Percentiles rank a stretch among this genome's conserved stretches.
Conservation (phyloP, 2,888 invertebrate genomes). For the Conistra vaccinii region DNA sequence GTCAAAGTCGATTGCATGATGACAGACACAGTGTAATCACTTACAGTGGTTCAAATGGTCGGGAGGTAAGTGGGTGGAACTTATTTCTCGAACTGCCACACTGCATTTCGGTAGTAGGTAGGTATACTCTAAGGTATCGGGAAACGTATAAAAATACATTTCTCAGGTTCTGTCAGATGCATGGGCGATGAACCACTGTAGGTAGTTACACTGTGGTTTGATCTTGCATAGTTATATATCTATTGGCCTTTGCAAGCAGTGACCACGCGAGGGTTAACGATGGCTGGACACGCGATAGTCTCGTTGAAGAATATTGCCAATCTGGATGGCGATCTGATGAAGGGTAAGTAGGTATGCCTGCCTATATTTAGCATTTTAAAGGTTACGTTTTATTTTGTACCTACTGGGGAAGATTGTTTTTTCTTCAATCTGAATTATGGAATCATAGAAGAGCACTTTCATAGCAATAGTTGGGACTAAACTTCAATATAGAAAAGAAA, state of each 20-base stretch:
- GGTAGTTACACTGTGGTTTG: constrained; percentile 6
- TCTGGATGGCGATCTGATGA: constrained; percentile 30
- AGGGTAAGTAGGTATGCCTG: constrained; percentile 35
- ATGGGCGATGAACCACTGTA: neutral
- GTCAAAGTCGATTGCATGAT: constrained; percentile 55
- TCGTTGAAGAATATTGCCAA: constrained; percentile 63
- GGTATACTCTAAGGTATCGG: neutral
- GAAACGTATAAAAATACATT: neutral
- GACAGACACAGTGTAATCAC: constrained; percentile 16
- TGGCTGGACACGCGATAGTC: constrained; percentile 61
- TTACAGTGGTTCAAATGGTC: neutral
- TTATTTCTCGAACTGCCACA: neutral
- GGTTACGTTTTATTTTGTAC: constrained; percentile 5
- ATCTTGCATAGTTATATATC: constrained; percentile 45
- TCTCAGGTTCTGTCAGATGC: neutral
- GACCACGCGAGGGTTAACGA: constrained; percentile 64
- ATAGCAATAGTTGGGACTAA: neutral
- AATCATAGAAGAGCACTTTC: neutral
- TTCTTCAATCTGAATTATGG: no score
- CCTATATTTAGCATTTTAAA: constrained; percentile 31
- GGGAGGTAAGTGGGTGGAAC: neutral
- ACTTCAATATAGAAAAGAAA: neutral
- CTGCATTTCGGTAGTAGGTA: neutral
- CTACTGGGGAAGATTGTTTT: neutral
- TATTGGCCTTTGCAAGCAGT: constrained; percentile 55